Evolutionary conservation across 1,140 invertebrate species (phyloP).

Genomic region (Nephotettix cincticeps): DNA sequence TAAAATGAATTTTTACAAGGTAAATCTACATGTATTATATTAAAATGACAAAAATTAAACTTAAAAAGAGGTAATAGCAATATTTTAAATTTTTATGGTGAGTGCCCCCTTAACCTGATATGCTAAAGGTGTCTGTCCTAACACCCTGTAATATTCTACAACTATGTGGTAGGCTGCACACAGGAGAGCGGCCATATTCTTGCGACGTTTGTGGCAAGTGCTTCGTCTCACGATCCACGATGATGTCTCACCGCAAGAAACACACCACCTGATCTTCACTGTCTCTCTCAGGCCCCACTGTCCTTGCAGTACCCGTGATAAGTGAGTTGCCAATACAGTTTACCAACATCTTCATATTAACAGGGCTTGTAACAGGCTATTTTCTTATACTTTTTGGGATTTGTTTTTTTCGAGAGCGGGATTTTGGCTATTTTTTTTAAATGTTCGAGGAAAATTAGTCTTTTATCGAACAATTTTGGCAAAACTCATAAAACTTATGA

Average conservation of each 20-base stretch:
- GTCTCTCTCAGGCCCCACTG: not conserved
- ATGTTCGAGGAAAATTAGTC: not conserved
- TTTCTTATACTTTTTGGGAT: not conserved
- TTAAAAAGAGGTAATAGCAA: too few relatives aligned
- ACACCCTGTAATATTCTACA: too few relatives aligned
- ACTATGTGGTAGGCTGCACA: conserved; percentile 55
- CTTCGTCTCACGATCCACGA: conserved; percentile 59
- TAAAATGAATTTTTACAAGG: too few relatives aligned
- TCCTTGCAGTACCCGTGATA: not conserved
- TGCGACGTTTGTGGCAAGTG: conserved; percentile 69
- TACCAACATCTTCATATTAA: not conserved
- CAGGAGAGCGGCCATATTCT: conserved; percentile 76
- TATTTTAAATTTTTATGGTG: too few relatives aligned
- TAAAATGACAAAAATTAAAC: too few relatives aligned
- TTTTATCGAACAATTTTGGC: not conserved
- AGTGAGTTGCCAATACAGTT: not conserved
- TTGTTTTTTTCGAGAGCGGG: not conserved
- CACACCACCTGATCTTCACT: conserved; percentile 42
- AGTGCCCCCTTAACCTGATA: too few relatives aligned
- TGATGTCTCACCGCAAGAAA: conserved; percentile 61
- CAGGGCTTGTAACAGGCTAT: not conserved
- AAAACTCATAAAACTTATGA: not conserved
- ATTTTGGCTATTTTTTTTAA: not conserved
- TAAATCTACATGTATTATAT: too few relatives aligned
- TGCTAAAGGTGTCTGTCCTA: too few relatives aligned